Base-by-base conservation (phyloP, 2,797 vertebrate species). In the Meriones psammophilus region DNA sequence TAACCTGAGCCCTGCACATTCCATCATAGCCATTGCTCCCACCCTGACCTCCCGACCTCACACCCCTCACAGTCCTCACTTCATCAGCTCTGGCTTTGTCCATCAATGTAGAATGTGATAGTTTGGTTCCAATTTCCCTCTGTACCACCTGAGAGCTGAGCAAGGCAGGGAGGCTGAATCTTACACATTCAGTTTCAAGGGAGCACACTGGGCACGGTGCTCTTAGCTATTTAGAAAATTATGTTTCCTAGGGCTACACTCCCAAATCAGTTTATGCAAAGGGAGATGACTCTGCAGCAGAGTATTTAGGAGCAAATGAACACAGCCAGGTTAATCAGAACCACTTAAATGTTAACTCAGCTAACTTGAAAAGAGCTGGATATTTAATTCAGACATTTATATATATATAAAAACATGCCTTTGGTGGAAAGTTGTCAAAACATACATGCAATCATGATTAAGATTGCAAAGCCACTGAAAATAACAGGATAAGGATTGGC, bases 251-350 rank as follows among this genome's bases (percentile, higher is more conserved):
- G 64, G 71, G 69, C 94, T 78, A 26, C 64, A 26, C 42, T 95
- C 91, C 92, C 91, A 95, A 88, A 88, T 90, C 77, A 84, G 46
- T 88, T 81, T 64, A 91, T 89, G 50, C 76, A 91, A 92, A 96
- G 50, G 84, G 79, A 96, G 91, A 91, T 58, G 71, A 60, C 64
- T 85, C 30, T 30, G 42, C 86, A 33, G 89, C 81, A 50, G 68
- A 87, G 92, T 69, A 93, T 79, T 92, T 86, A 76, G 84, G 74
- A 95, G 91, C 42, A 96, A 95, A 95, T 88, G 86, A 96, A 78
- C 60, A 88, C 94, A 95, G 90, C 22, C 95, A 88, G 96, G 94
- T 97, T 96, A 89, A 97, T 94, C 92, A 94, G 92, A 96, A 94
- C 69, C 92, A 95, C 74, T 96, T 96, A 92, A 68, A 91, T 0